Evolutionary conservation across 2,797 vertebrate genomes (phyloP).

Genomic region (Rhinatrema bivittatum): DNA sequence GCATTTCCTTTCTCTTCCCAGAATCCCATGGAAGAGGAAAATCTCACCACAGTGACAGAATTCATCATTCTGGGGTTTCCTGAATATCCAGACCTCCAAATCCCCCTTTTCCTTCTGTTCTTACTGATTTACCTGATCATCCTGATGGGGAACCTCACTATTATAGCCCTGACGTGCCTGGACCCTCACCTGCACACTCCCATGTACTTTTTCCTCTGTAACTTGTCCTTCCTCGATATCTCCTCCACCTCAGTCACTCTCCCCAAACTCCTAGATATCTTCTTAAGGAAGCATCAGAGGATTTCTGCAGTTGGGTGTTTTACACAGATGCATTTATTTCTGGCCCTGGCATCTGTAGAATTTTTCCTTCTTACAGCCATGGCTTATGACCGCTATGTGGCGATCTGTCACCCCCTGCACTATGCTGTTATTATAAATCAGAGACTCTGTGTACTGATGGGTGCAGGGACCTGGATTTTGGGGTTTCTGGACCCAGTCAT

Average conservation of each 20-base stretch:
- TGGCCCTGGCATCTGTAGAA: constrained; percentile 46
- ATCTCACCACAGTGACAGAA: constrained; percentile 17
- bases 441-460: constrained; percentile 23
- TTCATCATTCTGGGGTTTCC: constrained; percentile 44
- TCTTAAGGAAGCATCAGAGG: constrained; percentile 23
- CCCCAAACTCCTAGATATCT: constrained; percentile 41
- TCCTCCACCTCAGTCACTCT: constrained; percentile 29
- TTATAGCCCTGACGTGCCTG: constrained; percentile 26
- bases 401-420: constrained; percentile 44
- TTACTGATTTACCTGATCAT: constrained; percentile 31
- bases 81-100: constrained; percentile 3
- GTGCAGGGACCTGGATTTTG: constrained; percentile 36
- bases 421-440: constrained; percentile 39
- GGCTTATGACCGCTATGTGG: constrained; percentile 45
- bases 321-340: constrained; percentile 45
- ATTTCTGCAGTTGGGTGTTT: constrained; percentile 40
- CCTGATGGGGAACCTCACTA: constrained; percentile 28
- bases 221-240: constrained; percentile 49
- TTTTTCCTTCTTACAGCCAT: constrained; percentile 49
- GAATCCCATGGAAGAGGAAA: too few species aligned
- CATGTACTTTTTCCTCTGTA: constrained; percentile 50
- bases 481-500: constrained; percentile 31
- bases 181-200: constrained; percentile 29
- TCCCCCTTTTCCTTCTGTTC: constrained; percentile 27
- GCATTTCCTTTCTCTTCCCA: too few species aligned